A percentile compares a stretch with the other conserved stretches of the same genome.
These are phyloP conservation scores for Mionectes macconnelli DNA, from an alignment of 2,113 vertebrate species.

Conservation along the genomic window DNA sequence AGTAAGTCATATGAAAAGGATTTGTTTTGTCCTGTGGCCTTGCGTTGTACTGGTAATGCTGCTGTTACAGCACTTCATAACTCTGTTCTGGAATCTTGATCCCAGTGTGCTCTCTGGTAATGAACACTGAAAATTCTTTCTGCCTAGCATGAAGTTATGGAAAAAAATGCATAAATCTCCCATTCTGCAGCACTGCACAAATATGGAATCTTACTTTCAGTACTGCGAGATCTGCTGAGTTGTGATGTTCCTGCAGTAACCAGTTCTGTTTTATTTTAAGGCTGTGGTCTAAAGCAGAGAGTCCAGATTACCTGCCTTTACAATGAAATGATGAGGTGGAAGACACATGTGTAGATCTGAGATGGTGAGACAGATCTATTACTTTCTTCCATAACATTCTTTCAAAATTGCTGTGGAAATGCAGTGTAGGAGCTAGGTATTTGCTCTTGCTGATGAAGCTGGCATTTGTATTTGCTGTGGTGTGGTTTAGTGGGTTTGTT, in stretches of 20 bases:
- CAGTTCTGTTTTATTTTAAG: background rate
- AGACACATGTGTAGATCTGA: background rate
- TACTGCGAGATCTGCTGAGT: background rate
- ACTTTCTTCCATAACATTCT: background rate
- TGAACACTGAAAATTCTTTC: background rate
- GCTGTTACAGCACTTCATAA: background rate
- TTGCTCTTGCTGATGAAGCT: background rate
- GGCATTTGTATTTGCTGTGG: background rate
- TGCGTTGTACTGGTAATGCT: background rate
- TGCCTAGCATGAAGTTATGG: background rate
- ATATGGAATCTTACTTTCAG: background rate
- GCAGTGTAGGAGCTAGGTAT: background rate
- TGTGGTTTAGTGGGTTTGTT: slow-evolving; percentile 17
- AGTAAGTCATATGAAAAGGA: background rate
- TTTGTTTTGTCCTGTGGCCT: background rate
- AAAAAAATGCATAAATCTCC: background rate
- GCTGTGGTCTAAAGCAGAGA: background rate
- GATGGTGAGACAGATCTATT: background rate
- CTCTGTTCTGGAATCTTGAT: fast-evolving
- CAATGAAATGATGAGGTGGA: background rate
- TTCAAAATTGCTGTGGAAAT: background rate
- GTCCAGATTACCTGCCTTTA: background rate
- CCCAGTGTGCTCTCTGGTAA: background rate
- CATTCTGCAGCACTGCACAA: background rate
- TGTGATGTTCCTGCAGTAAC: background rate